phyloP scores from a whole-genome alignment of 2,113 vertebrate species.

The Nothoprocta perdicaria region DNA sequence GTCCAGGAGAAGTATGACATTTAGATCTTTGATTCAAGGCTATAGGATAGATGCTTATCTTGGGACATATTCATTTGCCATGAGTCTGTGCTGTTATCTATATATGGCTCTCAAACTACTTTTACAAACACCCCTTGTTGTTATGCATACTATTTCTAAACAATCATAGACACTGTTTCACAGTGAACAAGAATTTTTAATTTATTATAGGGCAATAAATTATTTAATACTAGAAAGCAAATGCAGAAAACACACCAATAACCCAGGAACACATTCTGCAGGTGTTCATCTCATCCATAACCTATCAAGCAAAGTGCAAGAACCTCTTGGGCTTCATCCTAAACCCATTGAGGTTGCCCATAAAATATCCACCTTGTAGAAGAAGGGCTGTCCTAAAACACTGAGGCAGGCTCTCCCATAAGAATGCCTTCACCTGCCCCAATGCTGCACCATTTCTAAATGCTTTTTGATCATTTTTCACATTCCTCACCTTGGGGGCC shows the following conservation, averaged over 20 bases:
- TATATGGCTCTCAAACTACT: background rate
- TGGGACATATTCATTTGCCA: background rate
- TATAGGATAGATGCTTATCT: background rate
- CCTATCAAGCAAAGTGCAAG: slow-evolving; percentile 2
- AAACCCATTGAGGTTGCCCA: background rate
- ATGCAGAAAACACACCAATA: background rate
- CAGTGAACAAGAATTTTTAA: background rate
- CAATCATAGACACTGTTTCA: background rate
- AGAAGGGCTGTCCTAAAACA: background rate
- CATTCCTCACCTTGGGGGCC: background rate
- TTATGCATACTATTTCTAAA: background rate
- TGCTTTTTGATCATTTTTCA: background rate
- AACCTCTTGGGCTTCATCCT: slow-evolving; percentile 21
- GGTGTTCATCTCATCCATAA: background rate
- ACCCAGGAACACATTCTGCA: background rate
- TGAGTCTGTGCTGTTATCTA: background rate
- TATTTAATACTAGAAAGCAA: background rate
- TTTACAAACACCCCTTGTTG: background rate
- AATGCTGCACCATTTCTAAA: background rate
- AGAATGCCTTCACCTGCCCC: background rate
- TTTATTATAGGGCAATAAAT: background rate
- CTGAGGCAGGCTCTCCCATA: background rate
- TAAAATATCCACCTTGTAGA: background rate
- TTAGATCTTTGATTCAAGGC: background rate
- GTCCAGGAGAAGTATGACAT: background rate